These are phyloP conservation scores for Centropus unirufus DNA, from an alignment of 2,113 vertebrate genomes.

Conservation along the genomic window DNA sequence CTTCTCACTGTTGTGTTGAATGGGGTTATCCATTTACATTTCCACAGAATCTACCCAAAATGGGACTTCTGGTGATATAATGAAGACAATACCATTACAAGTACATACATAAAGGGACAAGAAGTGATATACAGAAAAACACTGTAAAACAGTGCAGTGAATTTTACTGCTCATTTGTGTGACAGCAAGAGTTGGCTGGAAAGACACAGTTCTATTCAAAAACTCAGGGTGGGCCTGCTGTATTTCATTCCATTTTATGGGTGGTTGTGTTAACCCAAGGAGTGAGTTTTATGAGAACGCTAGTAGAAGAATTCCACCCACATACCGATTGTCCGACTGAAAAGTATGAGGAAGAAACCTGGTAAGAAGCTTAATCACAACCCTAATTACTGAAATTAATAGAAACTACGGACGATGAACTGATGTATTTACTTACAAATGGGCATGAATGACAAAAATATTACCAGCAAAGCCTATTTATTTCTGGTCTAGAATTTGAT, in stretches of 20 bases:
- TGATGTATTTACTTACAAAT: background rate
- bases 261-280: background rate
- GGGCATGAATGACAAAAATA: background rate
- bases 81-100: background rate
- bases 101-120: background rate
- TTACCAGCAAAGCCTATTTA: background rate
- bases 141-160: background rate
- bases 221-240: background rate
- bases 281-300: background rate
- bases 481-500: background rate
- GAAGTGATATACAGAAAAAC: background rate
- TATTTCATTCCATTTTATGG: background rate
- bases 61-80: background rate
- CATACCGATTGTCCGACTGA: background rate
- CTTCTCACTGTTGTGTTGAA: background rate
- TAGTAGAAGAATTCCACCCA: background rate
- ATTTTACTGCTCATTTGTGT: background rate
- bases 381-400: background rate
- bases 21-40: accelerated
- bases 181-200: background rate
- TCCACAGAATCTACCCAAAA: background rate
- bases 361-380: background rate
- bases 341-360: background rate
- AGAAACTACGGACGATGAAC: background rate
- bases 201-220: background rate